Base-by-base conservation (phyloP, 2,113 vertebrate species). In the Athene noctua region DNA sequence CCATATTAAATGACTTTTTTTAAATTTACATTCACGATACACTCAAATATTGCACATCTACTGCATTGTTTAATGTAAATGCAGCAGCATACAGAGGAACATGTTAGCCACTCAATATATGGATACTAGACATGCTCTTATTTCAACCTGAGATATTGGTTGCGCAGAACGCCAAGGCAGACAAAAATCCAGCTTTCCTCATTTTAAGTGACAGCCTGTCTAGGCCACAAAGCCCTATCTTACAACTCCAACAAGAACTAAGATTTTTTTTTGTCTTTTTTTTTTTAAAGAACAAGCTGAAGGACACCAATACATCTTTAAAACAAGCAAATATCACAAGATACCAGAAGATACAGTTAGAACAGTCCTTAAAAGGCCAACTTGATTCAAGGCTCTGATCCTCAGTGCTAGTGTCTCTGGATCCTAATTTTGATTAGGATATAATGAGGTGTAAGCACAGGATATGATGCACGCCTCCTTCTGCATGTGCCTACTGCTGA, bases 41-140 rank as follows among this genome's bases (percentile, higher is more conserved):
- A 62, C 47, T 62, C 15, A 46, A 81, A 70, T 47, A 70, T 11
- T 19, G 21, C 34, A 40, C 32, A 38, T 34, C 22, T 12, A 8
- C 40, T 81, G 51, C 27, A 36, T 3, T 40, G 25, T 6, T 87
- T 51, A 47, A 85, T 21, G 16, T 36, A 42, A 62, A 49, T 11
- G 15, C 42, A 84, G 30, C 36, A 88, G 36, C 17, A 6, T 5
- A 63, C 0, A 7, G 11, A 89, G 59, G n/a, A 73, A 83, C 20
- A 49, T 0, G 1, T 23, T 25, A 68, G 40, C 30, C 15, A 46
- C 16, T 62, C 42, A 46, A 22, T 0, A 29, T 5, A 80, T 2
- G 8, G 62, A 63, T 25, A 66, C 11, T 1, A 78, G n/a, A 30
- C 15, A 25, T 38, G 30, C 15, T 71, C 32, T 65, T n/a, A 13